Conservation (phyloP, 2,888 invertebrate species). For the Latrodectus hesperus region DNA sequence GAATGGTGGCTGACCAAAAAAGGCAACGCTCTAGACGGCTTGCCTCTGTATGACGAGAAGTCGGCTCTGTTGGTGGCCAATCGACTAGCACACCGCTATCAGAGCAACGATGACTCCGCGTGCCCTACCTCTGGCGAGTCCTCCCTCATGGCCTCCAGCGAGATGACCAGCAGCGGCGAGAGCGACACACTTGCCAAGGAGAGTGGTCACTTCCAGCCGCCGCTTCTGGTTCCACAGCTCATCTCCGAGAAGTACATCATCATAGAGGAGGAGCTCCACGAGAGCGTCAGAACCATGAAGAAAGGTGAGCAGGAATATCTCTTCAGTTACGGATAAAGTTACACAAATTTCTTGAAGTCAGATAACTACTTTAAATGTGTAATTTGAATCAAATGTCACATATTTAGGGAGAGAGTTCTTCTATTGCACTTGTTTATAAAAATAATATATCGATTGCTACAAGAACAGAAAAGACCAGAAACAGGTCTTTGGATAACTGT, state of each 20-base stretch:
- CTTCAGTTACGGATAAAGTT: neutral
- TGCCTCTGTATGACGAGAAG: conserved; percentile 36
- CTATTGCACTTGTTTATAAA: no score
- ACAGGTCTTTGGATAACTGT: no score
- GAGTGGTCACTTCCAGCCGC: conserved; percentile 31
- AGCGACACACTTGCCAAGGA: conserved; percentile 62
- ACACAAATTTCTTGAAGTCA: neutral
- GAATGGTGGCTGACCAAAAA: conserved; percentile 51
- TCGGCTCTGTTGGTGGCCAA: conserved; percentile 25
- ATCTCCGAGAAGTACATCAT: conserved; percentile 52
- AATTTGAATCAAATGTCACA: no score
- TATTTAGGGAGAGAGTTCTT: no score
- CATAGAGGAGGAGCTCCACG: conserved; percentile 53
- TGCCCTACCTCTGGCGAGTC: conserved; percentile 28
- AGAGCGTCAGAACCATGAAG: conserved; percentile 3
- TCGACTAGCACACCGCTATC: conserved; percentile 20
- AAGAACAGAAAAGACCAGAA: no score
- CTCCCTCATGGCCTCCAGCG: conserved; percentile 45
- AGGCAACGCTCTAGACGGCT: neutral
- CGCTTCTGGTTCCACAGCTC: conserved; percentile 31
- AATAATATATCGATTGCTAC: no score
- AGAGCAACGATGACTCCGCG: conserved; percentile 45
- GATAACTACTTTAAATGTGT: no score
- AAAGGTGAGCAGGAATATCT: conserved; percentile 19
- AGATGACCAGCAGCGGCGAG: conserved; percentile 47